phyloP scores from a whole-genome alignment of 2,888 invertebrate genomes.

The Ophraella communa region DNA sequence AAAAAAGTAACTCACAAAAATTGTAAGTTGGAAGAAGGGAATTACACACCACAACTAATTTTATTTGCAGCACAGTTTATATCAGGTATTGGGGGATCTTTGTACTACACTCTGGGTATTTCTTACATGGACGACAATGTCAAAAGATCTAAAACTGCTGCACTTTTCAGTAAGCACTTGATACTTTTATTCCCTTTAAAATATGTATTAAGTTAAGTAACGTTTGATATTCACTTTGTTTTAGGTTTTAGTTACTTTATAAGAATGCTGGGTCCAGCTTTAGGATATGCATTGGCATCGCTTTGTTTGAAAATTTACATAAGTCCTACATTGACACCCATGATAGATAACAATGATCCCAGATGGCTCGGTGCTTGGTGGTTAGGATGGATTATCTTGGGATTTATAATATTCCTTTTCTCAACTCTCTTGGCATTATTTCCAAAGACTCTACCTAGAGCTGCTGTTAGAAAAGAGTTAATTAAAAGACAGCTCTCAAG shows the following conservation, averaged over 20 bases:
- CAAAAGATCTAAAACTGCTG: slow-evolving; percentile 76
- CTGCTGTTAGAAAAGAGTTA: slow-evolving; percentile 64
- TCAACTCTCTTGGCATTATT: slow-evolving; percentile 71
- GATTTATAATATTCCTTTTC: slow-evolving; percentile 65
- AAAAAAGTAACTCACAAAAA: slow-evolving; percentile 47
- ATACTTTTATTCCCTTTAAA: no score
- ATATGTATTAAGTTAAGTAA: no score
- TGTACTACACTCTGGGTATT: slow-evolving; percentile 73
- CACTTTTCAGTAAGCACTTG: slow-evolving; percentile 69
- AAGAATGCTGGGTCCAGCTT: slow-evolving; percentile 72
- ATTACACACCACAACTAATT: slow-evolving; percentile 66
- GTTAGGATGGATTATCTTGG: slow-evolving; percentile 75
- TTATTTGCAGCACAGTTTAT: slow-evolving; percentile 74
- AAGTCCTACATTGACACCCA: slow-evolving; percentile 69
- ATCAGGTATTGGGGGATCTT: slow-evolving; percentile 73
- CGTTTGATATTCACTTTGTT: no score
- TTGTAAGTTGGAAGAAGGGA: slow-evolving; percentile 59
- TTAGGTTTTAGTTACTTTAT: slow-evolving; percentile 71
- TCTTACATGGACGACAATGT: slow-evolving; percentile 80
- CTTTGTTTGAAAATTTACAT: slow-evolving; percentile 71
- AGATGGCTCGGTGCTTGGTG: slow-evolving; percentile 87
- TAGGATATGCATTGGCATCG: slow-evolving; percentile 72
- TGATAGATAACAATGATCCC: slow-evolving; percentile 71
- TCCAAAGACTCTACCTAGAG: slow-evolving; percentile 72
- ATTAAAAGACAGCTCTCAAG: slow-evolving; percentile 42